Conservation (phyloP, 2,113 vertebrate genomes). For the Tricholaema leucomelas region DNA sequence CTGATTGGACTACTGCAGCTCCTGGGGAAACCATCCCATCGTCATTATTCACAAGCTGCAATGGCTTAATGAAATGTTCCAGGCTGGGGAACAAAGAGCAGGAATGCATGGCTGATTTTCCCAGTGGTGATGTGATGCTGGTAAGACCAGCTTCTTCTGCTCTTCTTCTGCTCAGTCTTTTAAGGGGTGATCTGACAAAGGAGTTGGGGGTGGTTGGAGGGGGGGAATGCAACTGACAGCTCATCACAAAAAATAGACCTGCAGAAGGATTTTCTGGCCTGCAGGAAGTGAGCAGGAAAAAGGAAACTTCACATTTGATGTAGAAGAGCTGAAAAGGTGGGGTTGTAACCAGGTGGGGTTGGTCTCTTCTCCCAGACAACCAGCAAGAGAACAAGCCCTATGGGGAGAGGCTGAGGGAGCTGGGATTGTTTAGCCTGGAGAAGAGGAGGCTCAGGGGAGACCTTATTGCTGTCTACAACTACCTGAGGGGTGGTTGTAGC, state of each 20-base stretch:
- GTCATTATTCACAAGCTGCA: not conserved
- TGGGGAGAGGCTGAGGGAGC: no score
- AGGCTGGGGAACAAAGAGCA: not conserved
- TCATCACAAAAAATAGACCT: not conserved
- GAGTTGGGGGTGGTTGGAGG: no score
- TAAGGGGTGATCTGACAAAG: not conserved
- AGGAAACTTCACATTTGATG: fast-evolving
- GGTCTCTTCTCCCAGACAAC: no score
- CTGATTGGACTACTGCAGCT: not conserved
- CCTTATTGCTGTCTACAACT: no score
- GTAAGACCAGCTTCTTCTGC: not conserved
- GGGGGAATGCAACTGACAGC: not conserved
- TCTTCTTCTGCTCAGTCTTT: not conserved
- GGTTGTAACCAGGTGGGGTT: no score
- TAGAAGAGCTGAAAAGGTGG: not conserved
- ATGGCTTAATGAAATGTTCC: not conserved
- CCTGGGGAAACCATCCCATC: not conserved
- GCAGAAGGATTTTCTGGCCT: not conserved
- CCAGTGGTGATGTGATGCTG: not conserved
- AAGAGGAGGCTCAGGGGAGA: no score
- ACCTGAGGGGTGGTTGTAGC: no score
- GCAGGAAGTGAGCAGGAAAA: not conserved
- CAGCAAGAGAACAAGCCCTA: no score
- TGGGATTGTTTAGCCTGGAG: no score
- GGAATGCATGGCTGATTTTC: not conserved